Conservation (phyloP, 2,888 invertebrate genomes). For the Dryococelus australis region DNA sequence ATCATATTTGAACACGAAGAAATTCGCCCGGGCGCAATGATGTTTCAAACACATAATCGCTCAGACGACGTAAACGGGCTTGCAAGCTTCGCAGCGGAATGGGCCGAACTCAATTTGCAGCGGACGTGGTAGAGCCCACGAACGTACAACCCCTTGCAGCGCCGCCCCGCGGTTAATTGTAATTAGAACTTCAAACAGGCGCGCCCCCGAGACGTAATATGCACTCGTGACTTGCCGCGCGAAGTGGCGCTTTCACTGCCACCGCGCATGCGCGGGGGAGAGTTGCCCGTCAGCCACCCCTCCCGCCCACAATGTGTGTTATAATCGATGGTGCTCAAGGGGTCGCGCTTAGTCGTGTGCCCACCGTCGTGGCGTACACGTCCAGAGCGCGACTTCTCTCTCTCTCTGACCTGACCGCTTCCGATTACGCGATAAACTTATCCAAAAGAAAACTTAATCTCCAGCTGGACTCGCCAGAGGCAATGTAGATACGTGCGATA, state of each 20-base stretch:
- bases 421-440: too few relatives aligned
- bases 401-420: too few relatives aligned
- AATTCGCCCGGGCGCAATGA: too few relatives aligned
- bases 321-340: not conserved
- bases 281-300: not conserved
- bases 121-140: too few relatives aligned
- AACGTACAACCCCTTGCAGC: not conserved
- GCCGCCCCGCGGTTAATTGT: not conserved
- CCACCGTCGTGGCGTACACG: not conserved
- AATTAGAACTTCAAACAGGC: not conserved
- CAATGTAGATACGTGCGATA: too few relatives aligned
- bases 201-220: not conserved
- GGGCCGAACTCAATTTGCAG: too few relatives aligned
- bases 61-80: too few relatives aligned
- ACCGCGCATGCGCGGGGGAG: not conserved
- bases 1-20: too few relatives aligned
- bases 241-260: not conserved
- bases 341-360: not conserved
- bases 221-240: not conserved
- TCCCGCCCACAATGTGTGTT: not conserved
- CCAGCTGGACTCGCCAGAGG: too few relatives aligned
- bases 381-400: not conserved
- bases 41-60: too few relatives aligned
- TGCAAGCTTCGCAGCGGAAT: too few relatives aligned
- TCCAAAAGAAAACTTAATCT: too few relatives aligned